phyloP scores from a whole-genome alignment of 2,888 invertebrate species.

The Stenurella melanura region DNA sequence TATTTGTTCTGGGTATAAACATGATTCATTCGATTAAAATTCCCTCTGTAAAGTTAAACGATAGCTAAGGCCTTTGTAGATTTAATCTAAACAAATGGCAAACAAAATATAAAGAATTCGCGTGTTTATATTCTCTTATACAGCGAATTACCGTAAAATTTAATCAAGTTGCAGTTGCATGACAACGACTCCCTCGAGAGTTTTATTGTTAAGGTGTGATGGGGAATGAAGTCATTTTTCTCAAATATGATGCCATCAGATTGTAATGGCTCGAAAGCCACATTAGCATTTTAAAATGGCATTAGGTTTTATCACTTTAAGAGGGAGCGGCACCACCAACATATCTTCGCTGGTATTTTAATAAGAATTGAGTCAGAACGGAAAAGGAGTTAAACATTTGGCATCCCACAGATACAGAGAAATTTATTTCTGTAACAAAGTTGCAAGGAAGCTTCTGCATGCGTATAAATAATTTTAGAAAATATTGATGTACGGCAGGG shows the following conservation, averaged over 20 bases:
- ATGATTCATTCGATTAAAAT: constrained; percentile 11
- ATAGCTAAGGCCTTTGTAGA: constrained; percentile 22
- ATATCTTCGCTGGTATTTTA: constrained; percentile 29
- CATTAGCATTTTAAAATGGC: constrained; percentile 50
- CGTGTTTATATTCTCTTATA: constrained; percentile 47
- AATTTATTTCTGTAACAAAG: constrained; percentile 1
- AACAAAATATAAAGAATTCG: constrained; percentile 30
- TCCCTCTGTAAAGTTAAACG: constrained; percentile 11
- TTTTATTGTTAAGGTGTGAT: constrained; percentile 51
- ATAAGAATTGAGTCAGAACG: constrained; percentile 31
- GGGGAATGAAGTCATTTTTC: constrained; percentile 52
- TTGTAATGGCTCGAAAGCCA: constrained; percentile 53
- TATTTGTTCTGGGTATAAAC: background rate
- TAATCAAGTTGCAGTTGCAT: constrained; percentile 56
- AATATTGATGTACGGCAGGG: background rate
- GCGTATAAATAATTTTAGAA: background rate
- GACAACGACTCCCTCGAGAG: constrained; percentile 48
- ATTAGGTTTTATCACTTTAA: constrained; percentile 38
- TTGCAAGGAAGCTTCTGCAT: background rate
- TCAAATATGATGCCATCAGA: constrained; percentile 53
- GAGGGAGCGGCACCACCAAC: background rate
- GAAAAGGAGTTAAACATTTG: background rate
- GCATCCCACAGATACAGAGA: background rate
- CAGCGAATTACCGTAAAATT: constrained; percentile 53
- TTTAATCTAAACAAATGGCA: constrained; percentile 39